A percentile compares a stretch with the other conserved stretches of the same genome.
phyloP scores from a whole-genome alignment of 1,140 invertebrate species.

The Zophobas morio region DNA sequence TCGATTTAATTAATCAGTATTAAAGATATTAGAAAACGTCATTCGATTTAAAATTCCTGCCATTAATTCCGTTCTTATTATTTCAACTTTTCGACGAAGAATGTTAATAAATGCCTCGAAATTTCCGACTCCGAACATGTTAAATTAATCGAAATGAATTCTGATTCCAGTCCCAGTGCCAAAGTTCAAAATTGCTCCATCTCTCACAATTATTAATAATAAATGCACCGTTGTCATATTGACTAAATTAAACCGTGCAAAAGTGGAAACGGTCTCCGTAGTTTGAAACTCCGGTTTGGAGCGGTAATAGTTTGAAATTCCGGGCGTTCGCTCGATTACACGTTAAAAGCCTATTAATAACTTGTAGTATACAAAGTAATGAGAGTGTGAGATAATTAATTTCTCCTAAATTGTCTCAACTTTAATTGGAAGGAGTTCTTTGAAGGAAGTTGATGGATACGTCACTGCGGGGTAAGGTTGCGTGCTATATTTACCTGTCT shows the following conservation, averaged over 20 bases:
- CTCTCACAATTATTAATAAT: conserved; percentile 17
- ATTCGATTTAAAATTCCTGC: too few species aligned
- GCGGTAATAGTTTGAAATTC: conserved; percentile 38
- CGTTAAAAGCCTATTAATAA: conserved; percentile 42
- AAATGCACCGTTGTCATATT: conserved; percentile 27
- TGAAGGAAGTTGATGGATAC: too few species aligned
- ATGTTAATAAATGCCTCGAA: not conserved
- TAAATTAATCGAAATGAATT: conserved; percentile 7
- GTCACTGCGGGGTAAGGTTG: too few species aligned
- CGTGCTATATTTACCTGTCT: conserved; percentile 60
- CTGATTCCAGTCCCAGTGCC: conserved; percentile 1
- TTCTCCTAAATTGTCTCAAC: conserved; percentile 28
- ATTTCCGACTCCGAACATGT: not conserved
- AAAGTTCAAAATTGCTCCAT: conserved; percentile 8
- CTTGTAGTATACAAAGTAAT: conserved; percentile 33
- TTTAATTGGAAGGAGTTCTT: conserved; percentile 23
- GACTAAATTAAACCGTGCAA: conserved; percentile 18
- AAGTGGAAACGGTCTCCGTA: conserved; percentile 7
- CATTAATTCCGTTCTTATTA: too few species aligned
- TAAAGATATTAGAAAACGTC: too few species aligned
- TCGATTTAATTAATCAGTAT: too few species aligned
- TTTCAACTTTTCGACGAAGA: too few species aligned
- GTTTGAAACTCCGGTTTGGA: not conserved
- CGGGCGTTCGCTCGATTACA: conserved; percentile 37
- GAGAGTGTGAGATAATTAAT: conserved; percentile 29